These are phyloP conservation scores for Volucella inanis DNA, from an alignment of 2,888 invertebrate genomes.

Conservation along the genomic window DNA sequence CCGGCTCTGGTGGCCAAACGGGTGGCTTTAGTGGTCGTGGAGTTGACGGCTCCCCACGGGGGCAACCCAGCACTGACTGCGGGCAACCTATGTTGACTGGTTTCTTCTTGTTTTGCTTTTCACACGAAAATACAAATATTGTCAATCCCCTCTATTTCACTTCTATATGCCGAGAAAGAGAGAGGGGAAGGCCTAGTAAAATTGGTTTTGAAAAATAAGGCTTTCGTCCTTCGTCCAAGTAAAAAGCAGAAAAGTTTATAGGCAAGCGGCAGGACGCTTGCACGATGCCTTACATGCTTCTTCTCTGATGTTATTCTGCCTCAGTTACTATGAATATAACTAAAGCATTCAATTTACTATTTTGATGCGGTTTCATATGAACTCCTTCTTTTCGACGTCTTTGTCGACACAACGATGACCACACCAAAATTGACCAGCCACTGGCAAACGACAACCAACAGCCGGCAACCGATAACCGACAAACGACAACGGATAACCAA, in stretches of 20 bases:
- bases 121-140: slow-evolving; percentile 51
- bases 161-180: slow-evolving; percentile 34
- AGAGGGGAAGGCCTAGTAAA: too few relatives aligned
- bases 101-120: slow-evolving; percentile 70
- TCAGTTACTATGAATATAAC: slow-evolving; percentile 3
- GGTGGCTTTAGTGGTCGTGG: slow-evolving; percentile 77
- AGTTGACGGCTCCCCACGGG: slow-evolving; percentile 78
- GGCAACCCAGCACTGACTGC: slow-evolving; percentile 79
- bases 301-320: slow-evolving; percentile 25
- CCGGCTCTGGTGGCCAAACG: slow-evolving; percentile 79
- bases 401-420: slow-evolving; percentile 25
- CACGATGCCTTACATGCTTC: slow-evolving; percentile 68
- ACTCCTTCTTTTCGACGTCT: slow-evolving; percentile 9
- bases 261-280: slow-evolving; percentile 64
- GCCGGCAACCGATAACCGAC: slow-evolving; percentile 12
- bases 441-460: not conserved
- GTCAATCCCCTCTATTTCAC: slow-evolving; percentile 41
- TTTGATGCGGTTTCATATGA: slow-evolving; percentile 42
- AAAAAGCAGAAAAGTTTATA: slow-evolving; percentile 33
- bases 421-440: too few relatives aligned
- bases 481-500: slow-evolving; percentile 2
- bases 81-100: slow-evolving; percentile 80
- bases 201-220: not conserved
- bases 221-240: slow-evolving; percentile 4
- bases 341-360: slow-evolving; percentile 52